Evolutionary conservation across 2,113 vertebrate species (phyloP).

Genomic region (Trogon melanurus): DNA sequence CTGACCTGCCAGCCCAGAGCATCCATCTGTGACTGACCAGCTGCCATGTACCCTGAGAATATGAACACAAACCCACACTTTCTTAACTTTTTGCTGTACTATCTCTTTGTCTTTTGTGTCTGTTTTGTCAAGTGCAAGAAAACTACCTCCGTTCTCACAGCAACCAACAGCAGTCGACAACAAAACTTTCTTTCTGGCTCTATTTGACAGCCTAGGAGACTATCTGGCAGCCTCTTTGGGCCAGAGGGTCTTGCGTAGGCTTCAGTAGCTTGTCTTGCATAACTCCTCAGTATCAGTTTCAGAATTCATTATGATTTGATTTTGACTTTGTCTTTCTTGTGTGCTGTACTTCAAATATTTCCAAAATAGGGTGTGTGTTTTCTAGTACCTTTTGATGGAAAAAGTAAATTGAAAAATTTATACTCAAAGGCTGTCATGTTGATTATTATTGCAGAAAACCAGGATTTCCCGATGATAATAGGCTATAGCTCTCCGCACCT

Average conservation of each 20-base stretch:
- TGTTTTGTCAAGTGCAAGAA: not conserved
- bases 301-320: not conserved
- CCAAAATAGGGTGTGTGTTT: not conserved
- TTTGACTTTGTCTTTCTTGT: not conserved
- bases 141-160: not conserved
- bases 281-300: not conserved
- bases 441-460: not conserved
- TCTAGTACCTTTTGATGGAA: not conserved
- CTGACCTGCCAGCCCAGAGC: slow-evolving; percentile 39
- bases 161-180: not conserved
- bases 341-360: not conserved
- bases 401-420: not conserved
- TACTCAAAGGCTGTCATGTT: not conserved
- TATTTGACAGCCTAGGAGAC: not conserved
- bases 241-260: not conserved
- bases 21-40: slow-evolving; percentile 56
- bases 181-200: not conserved
- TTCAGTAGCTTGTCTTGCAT: not conserved
- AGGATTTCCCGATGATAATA: not conserved
- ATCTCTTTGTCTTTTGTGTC: not conserved
- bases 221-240: not conserved
- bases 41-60: not conserved
- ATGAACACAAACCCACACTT: not conserved
- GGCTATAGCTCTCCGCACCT: not conserved
- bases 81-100: not conserved